These are phyloP conservation scores for Calidris pygmaea DNA, from an alignment of 2,113 vertebrate genomes.

Conservation along the genomic window DNA sequence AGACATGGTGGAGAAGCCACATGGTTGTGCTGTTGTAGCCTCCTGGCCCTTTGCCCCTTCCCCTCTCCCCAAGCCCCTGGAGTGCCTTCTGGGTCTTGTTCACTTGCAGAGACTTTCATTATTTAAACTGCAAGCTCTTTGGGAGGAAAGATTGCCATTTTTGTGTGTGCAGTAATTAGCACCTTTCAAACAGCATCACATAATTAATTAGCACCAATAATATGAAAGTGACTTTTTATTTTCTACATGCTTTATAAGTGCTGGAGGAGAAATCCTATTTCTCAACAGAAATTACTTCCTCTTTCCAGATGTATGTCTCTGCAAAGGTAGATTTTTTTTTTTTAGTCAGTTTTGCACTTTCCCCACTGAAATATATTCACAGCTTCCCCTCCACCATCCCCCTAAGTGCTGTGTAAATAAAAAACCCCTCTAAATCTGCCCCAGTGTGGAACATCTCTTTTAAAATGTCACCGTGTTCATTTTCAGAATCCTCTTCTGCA, in stretches of 20 bases:
- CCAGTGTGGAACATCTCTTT: constrained; percentile 14
- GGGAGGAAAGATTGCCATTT: neutral
- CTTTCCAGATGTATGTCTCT: neutral
- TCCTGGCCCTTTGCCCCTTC: neutral
- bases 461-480: constrained; percentile 35
- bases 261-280: neutral
- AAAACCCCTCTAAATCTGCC: neutral
- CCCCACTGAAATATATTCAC: neutral
- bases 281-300: neutral
- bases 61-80: neutral
- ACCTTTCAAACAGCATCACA: neutral
- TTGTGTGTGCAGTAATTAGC: neutral
- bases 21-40: neutral
- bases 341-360: neutral
- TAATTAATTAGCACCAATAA: neutral
- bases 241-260: neutral
- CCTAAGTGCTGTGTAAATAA: neutral
- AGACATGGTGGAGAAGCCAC: neutral
- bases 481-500: constrained; percentile 45
- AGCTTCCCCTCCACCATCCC: neutral
- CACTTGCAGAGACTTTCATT: neutral
- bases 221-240: neutral
- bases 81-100: neutral
- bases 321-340: neutral
- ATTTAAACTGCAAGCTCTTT: neutral